These are phyloP conservation scores for Artibeus lituratus DNA, from an alignment of 2,797 vertebrate species.

Conservation along the genomic window DNA sequence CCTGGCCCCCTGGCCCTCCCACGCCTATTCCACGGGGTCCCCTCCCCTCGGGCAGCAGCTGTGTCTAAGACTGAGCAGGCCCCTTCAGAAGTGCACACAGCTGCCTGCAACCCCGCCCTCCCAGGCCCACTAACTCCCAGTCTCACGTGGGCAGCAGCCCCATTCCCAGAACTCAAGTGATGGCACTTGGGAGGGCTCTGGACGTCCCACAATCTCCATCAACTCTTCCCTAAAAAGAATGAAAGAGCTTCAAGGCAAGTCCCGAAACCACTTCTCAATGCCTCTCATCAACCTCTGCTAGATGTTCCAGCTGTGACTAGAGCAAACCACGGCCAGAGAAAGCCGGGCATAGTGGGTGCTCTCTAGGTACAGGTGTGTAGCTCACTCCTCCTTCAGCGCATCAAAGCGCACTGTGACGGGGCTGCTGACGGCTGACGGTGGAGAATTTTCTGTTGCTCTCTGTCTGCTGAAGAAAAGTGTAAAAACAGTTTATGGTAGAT, in stretches of 20 bases:
- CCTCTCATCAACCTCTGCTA: not conserved
- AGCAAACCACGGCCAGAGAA: not conserved
- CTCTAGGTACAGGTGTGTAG: accelerated
- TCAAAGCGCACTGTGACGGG: too few species aligned
- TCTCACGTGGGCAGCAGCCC: not conserved
- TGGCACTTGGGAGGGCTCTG: not conserved
- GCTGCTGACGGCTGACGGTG: not conserved
- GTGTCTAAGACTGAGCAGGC: not conserved
- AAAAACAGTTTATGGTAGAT: not conserved
- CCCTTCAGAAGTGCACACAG: not conserved
- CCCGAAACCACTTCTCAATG: not conserved
- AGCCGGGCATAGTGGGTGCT: not conserved
- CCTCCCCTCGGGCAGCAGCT: not conserved
- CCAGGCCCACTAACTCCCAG: not conserved
- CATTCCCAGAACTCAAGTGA: not conserved
- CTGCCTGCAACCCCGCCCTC: not conserved
- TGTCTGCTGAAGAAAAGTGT: not conserved
- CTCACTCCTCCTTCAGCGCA: not conserved
- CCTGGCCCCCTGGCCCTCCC: not conserved
- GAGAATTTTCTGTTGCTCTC: not conserved
- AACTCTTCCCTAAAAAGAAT: not conserved
- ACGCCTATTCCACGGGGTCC: not conserved
- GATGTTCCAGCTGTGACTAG: not conserved
- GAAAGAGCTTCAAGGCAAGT: not conserved
- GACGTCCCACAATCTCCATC: not conserved